Evolutionary conservation across 2,888 invertebrate genomes (phyloP), one percentile per base, ranked within the genome.

Genomic region (Athalia cordata): DNA sequence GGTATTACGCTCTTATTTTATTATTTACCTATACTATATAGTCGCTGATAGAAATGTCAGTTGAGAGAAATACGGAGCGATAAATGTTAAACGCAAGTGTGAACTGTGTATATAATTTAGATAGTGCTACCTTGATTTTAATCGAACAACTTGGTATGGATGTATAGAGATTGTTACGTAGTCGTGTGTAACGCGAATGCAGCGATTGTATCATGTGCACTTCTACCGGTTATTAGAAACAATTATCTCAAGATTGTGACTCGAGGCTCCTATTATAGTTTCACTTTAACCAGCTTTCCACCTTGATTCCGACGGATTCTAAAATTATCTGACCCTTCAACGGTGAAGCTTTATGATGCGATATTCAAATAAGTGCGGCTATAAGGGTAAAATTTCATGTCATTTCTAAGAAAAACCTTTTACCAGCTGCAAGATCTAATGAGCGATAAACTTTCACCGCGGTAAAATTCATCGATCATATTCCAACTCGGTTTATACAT

Each of bases 371-470:
- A 29, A 2, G 29, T 29, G 47, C 70, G 9, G 15, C 29, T n/a
- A 7, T 3, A 5, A 52, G 15, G 5, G 7, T 67, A 8, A 45
- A 57, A n/a, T 43, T 45, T 59, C 47, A 59, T 59, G 59, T 59
- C 13, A 72, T 72, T 72, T 72, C 15, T 9, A 6, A 72, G 47
- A 72, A 72, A 72, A 29, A n/a, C n/a, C 29, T 2, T 29, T 29
- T 29, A 29, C 29, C 47, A 45, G 47, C 52, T 52, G 11, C 6
- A 55, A 49, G 29, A 13, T 52, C 59, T 43, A 13, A 61, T 61
- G 15, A 62, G 77, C 57, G 47, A 43, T 66, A 68, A 79, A 83
- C 82, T 83, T 83, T 82, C 83, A 81, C 82, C 80, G 29, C 2
- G 79, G 61, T 80, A 77, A 80, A 81, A 82, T 80, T 79, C 76